Base-by-base conservation (phyloP, 2,888 invertebrate genomes). In the Agrotis ipsilon region DNA sequence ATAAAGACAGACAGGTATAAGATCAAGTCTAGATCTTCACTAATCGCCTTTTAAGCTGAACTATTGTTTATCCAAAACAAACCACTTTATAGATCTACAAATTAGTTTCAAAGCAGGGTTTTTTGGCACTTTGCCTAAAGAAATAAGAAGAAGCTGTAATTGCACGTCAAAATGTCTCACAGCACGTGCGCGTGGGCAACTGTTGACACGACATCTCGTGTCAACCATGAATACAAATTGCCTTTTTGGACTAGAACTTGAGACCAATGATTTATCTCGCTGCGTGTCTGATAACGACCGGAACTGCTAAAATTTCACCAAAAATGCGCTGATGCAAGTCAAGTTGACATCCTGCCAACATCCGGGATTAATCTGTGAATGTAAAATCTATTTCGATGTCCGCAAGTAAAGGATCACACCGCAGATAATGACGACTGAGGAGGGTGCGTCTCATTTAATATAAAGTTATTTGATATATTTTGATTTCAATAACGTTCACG, bases 181-280 rank as follows among this genome's bases (percentile, higher is more conserved):
- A 21, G 46, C 3, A 32, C 32, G 19, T 70, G 81, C 78, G 78
- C 78, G 43, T 65, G 55, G 19, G 65, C 78, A 65, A 14, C 46
- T 32, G 49, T 24, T 14, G 58, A 18, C 27, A 54, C 54, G 39
- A 54, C 43, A 21, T 39, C 64, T 46, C 14, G 59, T 27, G 45
- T 7, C 19, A 7, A 11, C 27, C 1, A 18, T 45, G 78, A 66
- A 71, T 78, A 82, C 52, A 63, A 78, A 78, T 16, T 63, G 27
- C 54, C 45, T 2, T 52, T 81, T 78, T 81, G 63, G 14, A 71
- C 82, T 48, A 78, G 72, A 71, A 66, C 81, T 71, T 78, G 63
- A 55, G 11, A 43, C 21, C 11, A 62, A 65, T 63, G 46, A 63
- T 81, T 46, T 55, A 70, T 57, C 16, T 49, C 48, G 9, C 32